phyloP scores from a whole-genome alignment of 1,140 invertebrate species.

The Dendrolimus punctatus region DNA sequence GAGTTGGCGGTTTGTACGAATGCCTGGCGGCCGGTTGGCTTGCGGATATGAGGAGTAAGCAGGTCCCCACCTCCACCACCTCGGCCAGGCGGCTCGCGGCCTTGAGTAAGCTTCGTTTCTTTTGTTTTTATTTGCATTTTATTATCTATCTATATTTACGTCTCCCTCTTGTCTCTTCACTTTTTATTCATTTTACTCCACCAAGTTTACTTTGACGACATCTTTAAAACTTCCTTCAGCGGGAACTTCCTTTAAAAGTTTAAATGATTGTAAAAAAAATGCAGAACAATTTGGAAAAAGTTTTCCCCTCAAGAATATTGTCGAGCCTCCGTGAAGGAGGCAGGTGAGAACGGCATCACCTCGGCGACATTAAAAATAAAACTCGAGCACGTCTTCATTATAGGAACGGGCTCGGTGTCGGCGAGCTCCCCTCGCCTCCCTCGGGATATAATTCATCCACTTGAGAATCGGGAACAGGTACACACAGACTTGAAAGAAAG shows the following conservation, averaged over 20 bases:
- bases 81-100: slow-evolving; percentile 69
- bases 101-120: slow-evolving; percentile 70
- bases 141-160: slow-evolving; percentile 25
- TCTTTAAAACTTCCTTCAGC: too few relatives aligned
- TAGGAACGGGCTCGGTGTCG: background rate
- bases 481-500: slow-evolving; percentile 63
- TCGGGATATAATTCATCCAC: slow-evolving; percentile 64
- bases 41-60: slow-evolving; percentile 70
- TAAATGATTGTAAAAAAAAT: too few relatives aligned
- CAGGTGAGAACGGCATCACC: slow-evolving; percentile 55
- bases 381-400: slow-evolving; percentile 3
- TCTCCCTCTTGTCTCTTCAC: slow-evolving; percentile 14
- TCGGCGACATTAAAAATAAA: slow-evolving; percentile 52
- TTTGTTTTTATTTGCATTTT: slow-evolving; percentile 63
- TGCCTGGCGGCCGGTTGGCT: slow-evolving; percentile 62
- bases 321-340: slow-evolving; percentile 10
- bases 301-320: too few relatives aligned
- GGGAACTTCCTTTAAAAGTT: too few relatives aligned
- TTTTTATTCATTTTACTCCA: slow-evolving; percentile 8
- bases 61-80: slow-evolving; percentile 65
- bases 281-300: too few relatives aligned
- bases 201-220: background rate
- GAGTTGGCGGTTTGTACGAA: slow-evolving; percentile 64
- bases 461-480: slow-evolving; percentile 63
- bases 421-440: slow-evolving; percentile 49